Evolutionary conservation across 2,113 vertebrate genomes (phyloP).

Genomic region (Strix uralensis): DNA sequence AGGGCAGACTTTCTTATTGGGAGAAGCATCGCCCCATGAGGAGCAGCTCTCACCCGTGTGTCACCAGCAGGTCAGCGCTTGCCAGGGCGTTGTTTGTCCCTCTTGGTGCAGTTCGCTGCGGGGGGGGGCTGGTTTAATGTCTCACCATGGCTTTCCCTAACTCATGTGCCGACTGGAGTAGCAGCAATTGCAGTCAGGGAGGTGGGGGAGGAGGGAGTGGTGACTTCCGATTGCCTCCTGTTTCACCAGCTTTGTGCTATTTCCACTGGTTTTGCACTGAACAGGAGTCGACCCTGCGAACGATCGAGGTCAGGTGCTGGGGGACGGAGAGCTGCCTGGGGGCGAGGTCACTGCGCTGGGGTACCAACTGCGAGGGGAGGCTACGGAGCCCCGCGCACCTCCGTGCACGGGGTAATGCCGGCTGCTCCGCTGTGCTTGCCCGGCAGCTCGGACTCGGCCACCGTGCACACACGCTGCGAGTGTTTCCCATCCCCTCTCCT

Average conservation of each 20-base stretch:
- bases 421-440: too few species aligned
- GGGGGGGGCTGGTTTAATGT: neutral
- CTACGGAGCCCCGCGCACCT: neutral
- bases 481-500: too few species aligned
- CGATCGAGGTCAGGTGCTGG: constrained; percentile 9
- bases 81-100: neutral
- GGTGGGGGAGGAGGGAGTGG: neutral
- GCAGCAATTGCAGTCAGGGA: neutral
- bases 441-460: too few species aligned
- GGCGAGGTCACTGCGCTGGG: constrained; percentile 9
- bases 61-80: neutral
- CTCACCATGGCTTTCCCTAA: neutral
- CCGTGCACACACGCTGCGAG: too few species aligned
- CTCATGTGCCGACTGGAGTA: neutral
- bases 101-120: neutral
- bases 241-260: neutral
- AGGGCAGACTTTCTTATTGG: neutral
- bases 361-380: neutral
- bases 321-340: neutral
- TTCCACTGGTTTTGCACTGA: constrained; percentile 48
- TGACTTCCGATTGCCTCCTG: neutral
- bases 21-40: neutral
- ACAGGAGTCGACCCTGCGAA: neutral
- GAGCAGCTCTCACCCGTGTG: neutral
- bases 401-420: too few species aligned